Conservation (phyloP, 1,140 invertebrate species). For the Cecropterus lyciades region DNA sequence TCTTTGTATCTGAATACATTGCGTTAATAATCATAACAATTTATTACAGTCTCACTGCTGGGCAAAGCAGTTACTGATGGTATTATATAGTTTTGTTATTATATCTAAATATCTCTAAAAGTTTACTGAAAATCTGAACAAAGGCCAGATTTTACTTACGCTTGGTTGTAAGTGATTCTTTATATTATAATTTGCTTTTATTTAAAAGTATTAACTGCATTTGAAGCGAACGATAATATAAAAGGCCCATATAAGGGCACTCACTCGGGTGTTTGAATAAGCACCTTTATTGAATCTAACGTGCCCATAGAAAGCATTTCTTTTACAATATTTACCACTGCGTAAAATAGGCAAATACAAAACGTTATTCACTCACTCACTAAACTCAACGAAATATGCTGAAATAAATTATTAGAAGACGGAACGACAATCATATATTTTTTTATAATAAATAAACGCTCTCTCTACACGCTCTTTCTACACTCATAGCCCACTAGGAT, state of each 20-base stretch:
- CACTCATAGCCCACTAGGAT: too few relatives aligned
- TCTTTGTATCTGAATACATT: too few relatives aligned
- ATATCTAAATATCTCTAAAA: too few relatives aligned
- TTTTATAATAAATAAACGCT: too few relatives aligned
- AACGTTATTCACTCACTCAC: not conserved
- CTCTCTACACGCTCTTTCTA: too few relatives aligned
- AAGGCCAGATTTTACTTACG: not conserved
- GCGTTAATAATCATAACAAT: too few relatives aligned
- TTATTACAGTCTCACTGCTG: too few relatives aligned
- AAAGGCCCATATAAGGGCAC: slow-evolving; percentile 16
- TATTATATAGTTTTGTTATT: too few relatives aligned
- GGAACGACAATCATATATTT: too few relatives aligned
- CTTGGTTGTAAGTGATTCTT: slow-evolving; percentile 1
- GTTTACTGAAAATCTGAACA: too few relatives aligned
- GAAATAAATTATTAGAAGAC: too few relatives aligned
- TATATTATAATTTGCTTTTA: slow-evolving; percentile 13
- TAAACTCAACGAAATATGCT: not conserved
- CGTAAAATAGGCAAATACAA: slow-evolving; percentile 5
- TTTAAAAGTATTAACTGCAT: slow-evolving; percentile 21
- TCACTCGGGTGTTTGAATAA: slow-evolving; percentile 29
- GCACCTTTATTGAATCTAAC: slow-evolving; percentile 30
- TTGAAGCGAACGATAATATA: slow-evolving; percentile 16
- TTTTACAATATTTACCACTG: slow-evolving; percentile 22
- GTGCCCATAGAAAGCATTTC: slow-evolving; percentile 22
- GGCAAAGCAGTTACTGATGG: too few relatives aligned